Evolutionary conservation across 2,888 invertebrate genomes (phyloP), one percentile per base, ranked within the genome.

Genomic region (Dryomyza anilis): DNA sequence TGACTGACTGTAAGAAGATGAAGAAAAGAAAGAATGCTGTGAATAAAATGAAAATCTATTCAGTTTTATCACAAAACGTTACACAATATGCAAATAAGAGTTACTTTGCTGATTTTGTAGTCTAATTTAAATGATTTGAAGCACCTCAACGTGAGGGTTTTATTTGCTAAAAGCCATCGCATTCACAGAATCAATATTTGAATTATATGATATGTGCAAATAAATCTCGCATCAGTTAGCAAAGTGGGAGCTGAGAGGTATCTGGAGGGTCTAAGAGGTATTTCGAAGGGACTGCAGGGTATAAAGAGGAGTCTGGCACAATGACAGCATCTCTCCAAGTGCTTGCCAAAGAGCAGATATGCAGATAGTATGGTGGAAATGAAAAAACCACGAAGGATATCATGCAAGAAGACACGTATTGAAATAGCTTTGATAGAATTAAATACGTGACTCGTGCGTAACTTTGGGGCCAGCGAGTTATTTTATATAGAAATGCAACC

Each of bases 131-230:
- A 52, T 52, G n/a, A 25, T 52, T 25, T 16, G 19, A 48, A 50
- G 14, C 56, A 61, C 25, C 48, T 29, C 27, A 12, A 59, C 25
- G n/a, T 30, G 10, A 16, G 12, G 33, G 25, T 59, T 3, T 46
- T 52, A 36, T 55, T 14, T 59, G 30, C 25, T 48, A 21, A n/a
- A n/a, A 33, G 12, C 48, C n/a, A 48, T 21, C 33, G 58, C 43
- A 58, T 30, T 46, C 30, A 29, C 30, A n/a, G 30, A 46, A 33
- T 62, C 59, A 62, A 52, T 62, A 56, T 60, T 63, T 46, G 52
- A 63, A 66, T 69, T 69, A 62, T 29, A 48, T 55, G 68, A 69
- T 23, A n/a, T 69, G 60, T 64, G 65, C 65, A 63, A 67, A 67
- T n/a, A n/a, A n/a, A n/a, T n/a, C n/a, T n/a, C n/a, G n/a, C n/a